Evolutionary conservation across 2,113 vertebrate species (phyloP).

Genomic region (Mugil cephalus): DNA sequence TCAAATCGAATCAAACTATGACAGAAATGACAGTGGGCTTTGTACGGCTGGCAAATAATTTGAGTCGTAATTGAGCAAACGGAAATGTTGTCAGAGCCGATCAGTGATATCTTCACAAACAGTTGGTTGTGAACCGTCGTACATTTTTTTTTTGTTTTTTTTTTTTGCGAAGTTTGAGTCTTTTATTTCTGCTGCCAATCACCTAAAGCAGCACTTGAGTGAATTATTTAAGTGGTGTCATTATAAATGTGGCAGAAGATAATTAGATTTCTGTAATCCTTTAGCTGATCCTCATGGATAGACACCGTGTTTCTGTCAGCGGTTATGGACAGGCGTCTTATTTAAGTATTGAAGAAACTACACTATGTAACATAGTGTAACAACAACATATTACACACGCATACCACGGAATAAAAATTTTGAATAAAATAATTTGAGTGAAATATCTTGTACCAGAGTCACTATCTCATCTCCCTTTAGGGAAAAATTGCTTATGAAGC

Average conservation of each 20-base stretch:
- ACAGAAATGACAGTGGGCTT: not conserved
- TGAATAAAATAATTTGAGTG: too few species aligned
- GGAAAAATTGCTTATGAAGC: too few species aligned
- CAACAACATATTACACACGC: too few species aligned
- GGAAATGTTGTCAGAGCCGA: constrained; percentile 19
- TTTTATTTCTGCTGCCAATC: constrained; percentile 26
- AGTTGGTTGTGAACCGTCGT: not conserved
- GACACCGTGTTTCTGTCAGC: not conserved
- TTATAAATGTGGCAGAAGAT: not conserved
- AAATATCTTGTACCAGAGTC: too few species aligned
- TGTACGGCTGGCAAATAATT: not conserved
- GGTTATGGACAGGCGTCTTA: not conserved
- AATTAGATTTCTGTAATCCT: constrained; percentile 31
- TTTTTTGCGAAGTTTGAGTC: constrained; percentile 8
- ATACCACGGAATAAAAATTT: too few species aligned
- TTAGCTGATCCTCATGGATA: not conserved
- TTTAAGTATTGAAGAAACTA: not conserved
- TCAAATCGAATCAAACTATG: constrained; percentile 13
- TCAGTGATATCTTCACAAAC: constrained; percentile 13
- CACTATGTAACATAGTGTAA: too few species aligned
- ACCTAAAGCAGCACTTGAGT: constrained; percentile 5
- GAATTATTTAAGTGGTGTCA: constrained; percentile 7
- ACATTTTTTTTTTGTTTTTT: not conserved
- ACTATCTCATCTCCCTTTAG: too few species aligned
- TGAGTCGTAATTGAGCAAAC: constrained; percentile 1